A percentile compares a stretch with the other conserved stretches of the same genome.
Conservation (phyloP, 2,113 vertebrate species). For the Neolamprologus toae region DNA sequence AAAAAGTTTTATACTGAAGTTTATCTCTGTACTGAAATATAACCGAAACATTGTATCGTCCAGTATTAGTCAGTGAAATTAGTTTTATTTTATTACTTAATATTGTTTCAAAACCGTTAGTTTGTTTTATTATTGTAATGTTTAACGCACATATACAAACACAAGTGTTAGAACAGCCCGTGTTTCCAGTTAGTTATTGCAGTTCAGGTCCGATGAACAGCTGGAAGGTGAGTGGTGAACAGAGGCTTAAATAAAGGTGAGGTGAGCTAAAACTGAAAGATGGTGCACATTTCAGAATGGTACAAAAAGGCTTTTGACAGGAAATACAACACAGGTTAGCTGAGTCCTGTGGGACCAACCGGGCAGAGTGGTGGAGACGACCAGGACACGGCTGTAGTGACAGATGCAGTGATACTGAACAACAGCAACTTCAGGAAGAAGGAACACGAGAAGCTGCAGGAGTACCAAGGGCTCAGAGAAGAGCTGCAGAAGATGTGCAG, state of each 20-base stretch:
- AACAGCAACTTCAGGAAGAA: background rate
- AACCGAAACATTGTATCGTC: fast-evolving
- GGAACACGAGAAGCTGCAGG: background rate
- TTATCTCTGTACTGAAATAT: background rate
- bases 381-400: background rate
- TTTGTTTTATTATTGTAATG: background rate
- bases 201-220: background rate
- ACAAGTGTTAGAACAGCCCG: fast-evolving
- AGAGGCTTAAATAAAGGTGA: background rate
- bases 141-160: fast-evolving
- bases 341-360: background rate
- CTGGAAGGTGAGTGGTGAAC: background rate
- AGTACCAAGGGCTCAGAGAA: background rate
- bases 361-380: background rate
- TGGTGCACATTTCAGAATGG: background rate
- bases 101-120: background rate
- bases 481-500: background rate
- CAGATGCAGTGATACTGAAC: background rate
- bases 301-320: background rate
- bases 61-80: background rate
- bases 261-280: background rate
- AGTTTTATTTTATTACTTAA: background rate
- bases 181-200: background rate
- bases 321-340: background rate
- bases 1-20: background rate